These are phyloP conservation scores for Liodrosophila aerea DNA, from an alignment of 2,888 invertebrate species.

Conservation along the genomic window DNA sequence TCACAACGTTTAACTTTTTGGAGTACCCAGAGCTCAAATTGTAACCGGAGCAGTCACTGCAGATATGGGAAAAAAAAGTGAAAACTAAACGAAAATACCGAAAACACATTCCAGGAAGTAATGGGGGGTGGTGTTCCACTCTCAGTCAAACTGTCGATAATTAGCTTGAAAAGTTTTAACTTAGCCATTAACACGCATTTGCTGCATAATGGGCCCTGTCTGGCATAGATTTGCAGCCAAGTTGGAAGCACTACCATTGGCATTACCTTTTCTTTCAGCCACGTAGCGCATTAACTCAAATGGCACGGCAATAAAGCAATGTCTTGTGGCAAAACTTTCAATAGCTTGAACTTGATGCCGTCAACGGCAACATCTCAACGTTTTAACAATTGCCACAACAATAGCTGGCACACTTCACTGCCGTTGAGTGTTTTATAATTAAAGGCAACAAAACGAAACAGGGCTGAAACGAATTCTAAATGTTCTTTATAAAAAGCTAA, in stretches of 20 bases:
- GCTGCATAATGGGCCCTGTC: slow-evolving; percentile 69
- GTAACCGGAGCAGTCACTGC: slow-evolving; percentile 26
- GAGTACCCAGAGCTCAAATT: slow-evolving; percentile 26
- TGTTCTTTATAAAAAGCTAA: neutral
- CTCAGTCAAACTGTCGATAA: slow-evolving; percentile 66
- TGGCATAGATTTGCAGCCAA: slow-evolving; percentile 51
- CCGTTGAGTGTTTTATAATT: slow-evolving; percentile 63
- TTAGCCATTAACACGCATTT: slow-evolving; percentile 66
- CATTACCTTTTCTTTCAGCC: slow-evolving; percentile 19
- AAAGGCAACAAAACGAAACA: slow-evolving; percentile 39
- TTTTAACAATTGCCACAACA: slow-evolving; percentile 53
- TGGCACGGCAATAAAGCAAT: slow-evolving; percentile 47
- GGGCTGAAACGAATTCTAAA: neutral
- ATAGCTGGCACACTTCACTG: slow-evolving; percentile 47
- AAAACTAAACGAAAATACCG: slow-evolving; percentile 32
- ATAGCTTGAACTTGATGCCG: slow-evolving; percentile 48
- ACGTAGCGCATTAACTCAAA: slow-evolving; percentile 49
- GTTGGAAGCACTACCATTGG: neutral
- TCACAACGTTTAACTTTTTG: slow-evolving; percentile 56
- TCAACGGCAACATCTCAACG: slow-evolving; percentile 18
- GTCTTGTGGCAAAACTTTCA: slow-evolving; percentile 51
- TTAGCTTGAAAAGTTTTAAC: slow-evolving; percentile 70
- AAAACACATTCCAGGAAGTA: slow-evolving; percentile 2
- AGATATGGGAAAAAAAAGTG: slow-evolving; percentile 23
- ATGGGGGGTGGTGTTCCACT: neutral